Percentiles rank a stretch among this genome's conserved stretches.
Evolutionary conservation across 2,888 invertebrate species (phyloP).

Genomic region (Neria commutata): DNA sequence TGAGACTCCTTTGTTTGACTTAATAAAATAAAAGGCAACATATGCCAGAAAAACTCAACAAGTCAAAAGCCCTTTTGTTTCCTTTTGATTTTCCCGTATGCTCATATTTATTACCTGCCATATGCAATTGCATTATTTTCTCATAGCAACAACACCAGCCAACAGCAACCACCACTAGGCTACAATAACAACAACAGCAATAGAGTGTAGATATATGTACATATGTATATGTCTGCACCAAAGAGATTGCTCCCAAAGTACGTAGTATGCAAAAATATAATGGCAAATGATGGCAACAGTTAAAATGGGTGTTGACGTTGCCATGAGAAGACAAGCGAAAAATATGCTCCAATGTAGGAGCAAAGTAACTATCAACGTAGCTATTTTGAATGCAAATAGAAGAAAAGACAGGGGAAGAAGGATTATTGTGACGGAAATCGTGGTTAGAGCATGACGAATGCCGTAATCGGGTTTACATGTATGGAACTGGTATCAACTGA

Average conservation of each 20-base stretch:
- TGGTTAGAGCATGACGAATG: no score
- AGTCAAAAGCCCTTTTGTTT: background rate
- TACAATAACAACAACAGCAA: background rate
- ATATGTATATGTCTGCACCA: background rate
- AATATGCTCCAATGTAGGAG: background rate
- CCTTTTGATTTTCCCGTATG: conserved; percentile 27
- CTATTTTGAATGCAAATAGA: background rate
- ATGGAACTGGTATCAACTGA: no score
- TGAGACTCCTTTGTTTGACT: no score
- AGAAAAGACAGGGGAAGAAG: no score
- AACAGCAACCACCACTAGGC: no score
- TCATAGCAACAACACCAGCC: conserved; percentile 18
- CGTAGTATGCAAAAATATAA: background rate
- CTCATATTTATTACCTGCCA: conserved; percentile 54
- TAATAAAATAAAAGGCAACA: no score
- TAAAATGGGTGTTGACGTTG: conserved; percentile 2
- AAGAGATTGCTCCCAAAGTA: background rate
- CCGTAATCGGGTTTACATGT: no score
- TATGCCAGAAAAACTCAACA: conserved; percentile 1
- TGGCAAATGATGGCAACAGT: conserved; percentile 3
- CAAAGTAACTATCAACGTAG: background rate
- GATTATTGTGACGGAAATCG: no score
- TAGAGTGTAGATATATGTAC: background rate
- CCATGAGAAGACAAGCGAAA: background rate
- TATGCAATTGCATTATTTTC: conserved; percentile 52